These are phyloP conservation scores for Allolobophora icterica DNA, from an alignment of 2,888 invertebrate genomes.

Conservation along the genomic window DNA sequence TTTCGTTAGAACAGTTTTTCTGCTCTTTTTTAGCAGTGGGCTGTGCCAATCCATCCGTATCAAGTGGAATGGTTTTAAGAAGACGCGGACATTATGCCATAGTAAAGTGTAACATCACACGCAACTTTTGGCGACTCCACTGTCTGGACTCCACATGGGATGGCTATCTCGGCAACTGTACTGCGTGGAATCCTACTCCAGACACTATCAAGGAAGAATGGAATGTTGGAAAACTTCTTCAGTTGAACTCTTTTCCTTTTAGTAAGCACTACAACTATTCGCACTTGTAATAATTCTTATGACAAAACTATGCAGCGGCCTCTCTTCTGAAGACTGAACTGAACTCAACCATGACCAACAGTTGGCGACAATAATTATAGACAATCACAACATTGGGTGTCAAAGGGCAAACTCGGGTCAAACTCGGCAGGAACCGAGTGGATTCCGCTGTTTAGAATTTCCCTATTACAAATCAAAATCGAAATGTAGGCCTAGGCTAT, in stretches of 20 bases:
- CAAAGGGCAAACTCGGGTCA: background rate
- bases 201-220: constrained; percentile 27
- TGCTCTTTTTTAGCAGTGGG: constrained; percentile 31
- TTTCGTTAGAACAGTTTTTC: background rate
- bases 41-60: constrained; percentile 29
- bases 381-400: background rate
- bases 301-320: background rate
- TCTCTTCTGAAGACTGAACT: background rate
- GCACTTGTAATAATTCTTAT: background rate
- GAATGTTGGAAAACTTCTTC: constrained; percentile 35
- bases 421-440: background rate
- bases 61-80: background rate
- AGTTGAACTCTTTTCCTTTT: constrained; percentile 38
- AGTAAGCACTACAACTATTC: constrained; percentile 63
- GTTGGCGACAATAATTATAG: background rate
- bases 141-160: constrained; percentile 20
- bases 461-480: background rate
- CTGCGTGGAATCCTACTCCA: constrained; percentile 6
- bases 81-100: constrained; percentile 28
- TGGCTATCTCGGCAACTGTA: constrained; percentile 29
- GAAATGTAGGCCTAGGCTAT: background rate
- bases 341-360: background rate
- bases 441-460: background rate
- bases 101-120: constrained; percentile 33
- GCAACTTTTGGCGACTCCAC: constrained; percentile 6